A percentile compares a stretch with the other conserved stretches of the same genome.
Evolutionary conservation across 2,113 vertebrate genomes (phyloP).

Genomic region (Setophaga coronata): DNA sequence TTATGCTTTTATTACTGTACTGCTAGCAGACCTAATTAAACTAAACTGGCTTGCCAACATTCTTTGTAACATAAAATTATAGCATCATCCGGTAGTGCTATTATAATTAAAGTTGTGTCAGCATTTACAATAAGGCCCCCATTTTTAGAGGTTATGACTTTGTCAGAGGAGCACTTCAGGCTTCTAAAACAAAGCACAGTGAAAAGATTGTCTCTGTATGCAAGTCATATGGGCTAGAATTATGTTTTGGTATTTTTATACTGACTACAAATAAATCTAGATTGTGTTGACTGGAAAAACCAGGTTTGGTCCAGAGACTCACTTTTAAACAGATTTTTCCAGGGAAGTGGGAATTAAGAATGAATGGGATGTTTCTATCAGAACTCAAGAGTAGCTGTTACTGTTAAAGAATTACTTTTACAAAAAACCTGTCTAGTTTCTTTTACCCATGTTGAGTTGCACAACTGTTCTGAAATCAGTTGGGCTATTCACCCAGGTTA

Average conservation of each 20-base stretch:
- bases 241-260: neutral
- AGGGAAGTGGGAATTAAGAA: neutral
- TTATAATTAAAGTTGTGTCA: conserved; percentile 69
- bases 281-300: neutral
- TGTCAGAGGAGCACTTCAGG: conserved; percentile 23
- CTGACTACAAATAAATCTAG: neutral
- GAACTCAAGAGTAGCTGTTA: neutral
- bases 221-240: neutral
- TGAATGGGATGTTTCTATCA: neutral
- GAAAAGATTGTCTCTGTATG: neutral
- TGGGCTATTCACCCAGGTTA: neutral
- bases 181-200: neutral
- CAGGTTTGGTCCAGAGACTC: neutral
- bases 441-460: neutral
- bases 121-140: conserved; percentile 57
- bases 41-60: conserved; percentile 62
- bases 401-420: neutral
- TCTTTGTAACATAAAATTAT: conserved; percentile 72
- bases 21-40: conserved; percentile 77
- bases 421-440: neutral
- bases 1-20: conserved; percentile 77
- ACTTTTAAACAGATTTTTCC: neutral
- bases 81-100: conserved; percentile 34
- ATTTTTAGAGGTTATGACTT: conserved; percentile 48
- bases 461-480: neutral